A percentile compares a stretch with the other conserved stretches of the same genome.
phyloP scores from a whole-genome alignment of 2,797 vertebrate genomes.

The Lacerta viridis region DNA sequence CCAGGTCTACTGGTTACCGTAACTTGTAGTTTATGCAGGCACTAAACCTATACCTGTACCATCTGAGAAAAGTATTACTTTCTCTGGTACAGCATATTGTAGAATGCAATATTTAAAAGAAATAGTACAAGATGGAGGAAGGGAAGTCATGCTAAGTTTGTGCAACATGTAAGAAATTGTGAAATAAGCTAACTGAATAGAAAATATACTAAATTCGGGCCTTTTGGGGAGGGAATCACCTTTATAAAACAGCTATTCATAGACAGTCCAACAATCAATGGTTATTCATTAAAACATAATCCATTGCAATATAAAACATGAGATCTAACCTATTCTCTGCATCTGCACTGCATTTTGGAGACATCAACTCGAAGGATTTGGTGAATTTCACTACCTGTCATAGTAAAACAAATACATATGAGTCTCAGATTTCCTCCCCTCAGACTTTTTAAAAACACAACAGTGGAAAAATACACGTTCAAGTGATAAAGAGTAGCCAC shows the following conservation, averaged over 20 bases:
- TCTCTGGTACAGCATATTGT: neutral
- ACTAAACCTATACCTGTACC: neutral
- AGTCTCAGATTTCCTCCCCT: conserved; percentile 48
- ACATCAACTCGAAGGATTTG: conserved; percentile 97
- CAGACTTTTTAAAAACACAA: conserved; percentile 11
- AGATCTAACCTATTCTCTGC: conserved; percentile 91
- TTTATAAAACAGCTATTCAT: neutral
- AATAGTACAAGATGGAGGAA: neutral
- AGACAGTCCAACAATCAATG: neutral
- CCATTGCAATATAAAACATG: neutral
- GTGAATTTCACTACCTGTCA: conserved; percentile 98
- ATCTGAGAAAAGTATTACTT: neutral
- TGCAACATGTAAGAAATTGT: neutral
- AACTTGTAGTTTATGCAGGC: neutral
- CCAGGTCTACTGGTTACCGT: neutral
- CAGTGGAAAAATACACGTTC: conserved; percentile 3
- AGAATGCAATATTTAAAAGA: neutral
- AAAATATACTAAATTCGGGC: neutral
- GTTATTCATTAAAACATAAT: conserved; percentile 17
- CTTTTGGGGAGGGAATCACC: neutral
- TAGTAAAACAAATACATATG: conserved; percentile 38
- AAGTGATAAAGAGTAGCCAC: neutral
- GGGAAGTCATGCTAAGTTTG: neutral
- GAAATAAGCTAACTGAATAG: neutral
- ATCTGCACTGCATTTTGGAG: conserved; percentile 97